Base-by-base conservation (phyloP, 1,140 invertebrate species). In the Tetramorium simillimum region DNA sequence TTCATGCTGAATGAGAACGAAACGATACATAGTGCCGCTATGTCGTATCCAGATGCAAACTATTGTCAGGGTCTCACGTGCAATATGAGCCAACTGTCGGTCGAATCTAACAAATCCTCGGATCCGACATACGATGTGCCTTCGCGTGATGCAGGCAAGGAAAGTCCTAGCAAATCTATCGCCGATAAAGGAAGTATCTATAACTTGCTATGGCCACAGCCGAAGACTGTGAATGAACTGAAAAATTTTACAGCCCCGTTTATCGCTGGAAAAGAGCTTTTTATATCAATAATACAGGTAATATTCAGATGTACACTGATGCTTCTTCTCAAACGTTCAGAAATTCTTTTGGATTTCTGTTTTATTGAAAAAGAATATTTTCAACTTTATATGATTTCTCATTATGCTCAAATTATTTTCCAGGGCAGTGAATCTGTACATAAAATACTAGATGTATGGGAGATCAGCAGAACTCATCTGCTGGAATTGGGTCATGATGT, bases 141-240 rank as follows among this genome's bases (percentile, higher is more conserved):
- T 56, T 65, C 78, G 43, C 90, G 90, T 6, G 94, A 95, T 67
- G 85, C 90, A 0, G 91, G 88, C n/a, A 93, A 90, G 56, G 92
- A 94, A 12, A 95, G 93, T 88, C 93, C 94, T 7, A 85, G 88
- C 7, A 91, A 88, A 78, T 91, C 77, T 77, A 24, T 78, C 10
- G 24, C 56, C 2, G 91, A 93, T n/a, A 94, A 93, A 91, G 86
- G 87, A 14, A 87, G 92, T 2, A 86, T 94, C 85, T 95, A 94
- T 82, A 93, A 92, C 86, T 91, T 96, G 28, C 91, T 97, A 18
- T 97, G 97, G 97, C 97, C 97, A 3, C 96, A 96, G 86, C 96
- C 97, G 3, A 96, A 96, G 89, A 95, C 94, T 76, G 95, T 97
- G 21, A 91, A 96, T 3, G 96, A 97, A 88, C 92, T 96, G 3